Percentiles rank a stretch among this genome's conserved stretches.
These are phyloP conservation scores for Gypaetus barbatus DNA, from an alignment of 2,797 vertebrate genomes.

Conservation along the genomic window DNA sequence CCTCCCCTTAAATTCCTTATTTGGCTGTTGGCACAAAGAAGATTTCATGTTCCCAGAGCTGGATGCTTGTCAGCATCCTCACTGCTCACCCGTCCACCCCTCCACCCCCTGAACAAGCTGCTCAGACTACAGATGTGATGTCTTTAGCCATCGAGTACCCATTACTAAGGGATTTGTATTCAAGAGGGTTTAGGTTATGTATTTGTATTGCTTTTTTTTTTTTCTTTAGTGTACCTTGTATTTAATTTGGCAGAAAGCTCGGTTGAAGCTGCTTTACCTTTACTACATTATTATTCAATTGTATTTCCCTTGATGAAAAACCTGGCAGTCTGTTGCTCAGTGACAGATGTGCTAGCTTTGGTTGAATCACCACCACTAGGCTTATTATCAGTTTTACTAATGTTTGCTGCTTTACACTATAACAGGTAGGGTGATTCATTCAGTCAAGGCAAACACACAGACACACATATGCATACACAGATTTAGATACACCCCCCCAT, in stretches of 20 bases:
- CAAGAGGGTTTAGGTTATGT: neutral
- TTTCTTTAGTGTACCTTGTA: slow-evolving; percentile 20
- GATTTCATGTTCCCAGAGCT: neutral
- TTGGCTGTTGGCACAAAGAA: neutral
- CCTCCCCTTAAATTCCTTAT: slow-evolving; percentile 38
- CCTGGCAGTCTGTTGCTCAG: slow-evolving; percentile 68
- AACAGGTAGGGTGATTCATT: slow-evolving; percentile 72
- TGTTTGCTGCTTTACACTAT: slow-evolving; percentile 72
- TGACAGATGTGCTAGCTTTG: slow-evolving; percentile 78
- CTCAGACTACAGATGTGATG: neutral
- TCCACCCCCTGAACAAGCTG: neutral
- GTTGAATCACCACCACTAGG: slow-evolving; percentile 74
- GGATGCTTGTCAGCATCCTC: neutral
- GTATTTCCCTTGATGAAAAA: slow-evolving; percentile 68
- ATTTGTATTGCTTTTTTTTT: neutral
- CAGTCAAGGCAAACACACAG: slow-evolving; percentile 46
- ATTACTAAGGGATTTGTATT: slow-evolving; percentile 25
- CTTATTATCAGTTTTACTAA: slow-evolving; percentile 77
- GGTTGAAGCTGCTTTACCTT: slow-evolving; percentile 62
- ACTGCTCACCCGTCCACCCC: neutral
- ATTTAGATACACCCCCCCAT: neutral
- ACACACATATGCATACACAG: neutral
- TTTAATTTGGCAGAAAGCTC: slow-evolving; percentile 65
- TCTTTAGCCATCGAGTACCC: neutral
- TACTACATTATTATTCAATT: slow-evolving; percentile 70